Evolutionary conservation across 1,140 invertebrate species (phyloP).

Genomic region (Magallana gigas): DNA sequence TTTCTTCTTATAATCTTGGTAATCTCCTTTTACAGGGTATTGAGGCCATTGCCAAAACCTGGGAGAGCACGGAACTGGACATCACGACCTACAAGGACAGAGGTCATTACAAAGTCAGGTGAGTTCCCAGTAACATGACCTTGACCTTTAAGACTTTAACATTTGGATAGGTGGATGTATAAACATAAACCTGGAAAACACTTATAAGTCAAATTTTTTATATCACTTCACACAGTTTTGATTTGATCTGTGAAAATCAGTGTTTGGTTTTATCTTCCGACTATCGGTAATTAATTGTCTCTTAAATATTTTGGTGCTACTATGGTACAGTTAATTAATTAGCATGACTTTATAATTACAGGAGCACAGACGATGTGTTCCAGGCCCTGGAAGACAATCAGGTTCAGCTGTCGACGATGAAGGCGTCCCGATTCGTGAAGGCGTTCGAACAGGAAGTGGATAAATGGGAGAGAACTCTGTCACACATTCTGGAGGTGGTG

Average conservation of each 20-base stretch:
- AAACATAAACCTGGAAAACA: no score
- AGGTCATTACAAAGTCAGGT: slow-evolving; percentile 80
- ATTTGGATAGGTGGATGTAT: no score
- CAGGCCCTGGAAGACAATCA: slow-evolving; percentile 80
- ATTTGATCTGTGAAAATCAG: no score
- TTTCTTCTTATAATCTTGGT: no score
- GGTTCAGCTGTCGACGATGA: slow-evolving; percentile 87
- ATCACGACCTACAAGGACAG: slow-evolving; percentile 87
- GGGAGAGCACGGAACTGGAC: slow-evolving; percentile 86
- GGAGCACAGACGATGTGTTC: slow-evolving; percentile 81
- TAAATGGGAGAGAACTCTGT: slow-evolving; percentile 90
- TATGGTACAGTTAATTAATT: no score
- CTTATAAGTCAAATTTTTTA: no score
- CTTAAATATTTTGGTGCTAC: no score
- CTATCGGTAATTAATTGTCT: no score
- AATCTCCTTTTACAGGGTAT: slow-evolving; percentile 81
- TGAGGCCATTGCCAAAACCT: slow-evolving; percentile 85
- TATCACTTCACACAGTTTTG: no score
- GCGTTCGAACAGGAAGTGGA: slow-evolving; percentile 89
- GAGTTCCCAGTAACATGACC: slow-evolving; percentile 40
- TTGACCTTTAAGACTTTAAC: no score
- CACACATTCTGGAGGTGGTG: slow-evolving; percentile 87
- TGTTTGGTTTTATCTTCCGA: no score
- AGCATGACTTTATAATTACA: slow-evolving; percentile 46
- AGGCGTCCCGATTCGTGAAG: slow-evolving; percentile 91